Base-by-base conservation (phyloP, 2,888 invertebrate genomes). In the Leptopilina myrica region DNA sequence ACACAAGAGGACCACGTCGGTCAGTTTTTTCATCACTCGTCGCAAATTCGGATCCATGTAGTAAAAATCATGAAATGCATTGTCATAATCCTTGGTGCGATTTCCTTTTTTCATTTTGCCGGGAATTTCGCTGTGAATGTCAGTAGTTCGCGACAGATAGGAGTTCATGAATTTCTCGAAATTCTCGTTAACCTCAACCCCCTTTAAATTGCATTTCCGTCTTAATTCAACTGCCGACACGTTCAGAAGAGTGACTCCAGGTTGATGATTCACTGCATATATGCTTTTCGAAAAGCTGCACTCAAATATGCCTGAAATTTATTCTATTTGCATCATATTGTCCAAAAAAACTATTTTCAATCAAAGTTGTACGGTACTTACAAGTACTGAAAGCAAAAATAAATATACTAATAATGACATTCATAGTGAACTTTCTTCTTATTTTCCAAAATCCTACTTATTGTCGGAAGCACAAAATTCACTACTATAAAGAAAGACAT, bases 51-150 rank as follows among this genome's bases (percentile, higher is more conserved):
- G 5, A 73, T 73, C 73, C 53, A 73, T 26, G 5, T 73, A 73
- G 33, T 73, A 73, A 73, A 73, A 73, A 33, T 73, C 73, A 33
- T 73, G 56, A 73, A 73, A 73, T 56, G 73, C 73, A 8, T 26
- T 33, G 33, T 73, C 73, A 26, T 53, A 73, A n/a, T 73, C 73
- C 33, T 56, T 56, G 4, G 73, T 40, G 20, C 5, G 26, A 73
- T 73, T 73, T 33, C 33, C 73, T n/a, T 33, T 73, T 56, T 73
- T 56, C 73, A 73, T 73, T 56, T 73, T 73, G 1, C 26, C 15
- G 5, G 73, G 73, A 11, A 73, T 73, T 56, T 73, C 73, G 2
- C 4, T 33, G 11, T 73, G 73, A 33, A 73, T 56, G 14, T 73
- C 73, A n/a, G 56, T 56, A 4, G 73, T 73, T 4, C 73, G 56